Evolutionary conservation across 2,797 vertebrate species (phyloP).

Genomic region (Acipenser transmontanus): DNA sequence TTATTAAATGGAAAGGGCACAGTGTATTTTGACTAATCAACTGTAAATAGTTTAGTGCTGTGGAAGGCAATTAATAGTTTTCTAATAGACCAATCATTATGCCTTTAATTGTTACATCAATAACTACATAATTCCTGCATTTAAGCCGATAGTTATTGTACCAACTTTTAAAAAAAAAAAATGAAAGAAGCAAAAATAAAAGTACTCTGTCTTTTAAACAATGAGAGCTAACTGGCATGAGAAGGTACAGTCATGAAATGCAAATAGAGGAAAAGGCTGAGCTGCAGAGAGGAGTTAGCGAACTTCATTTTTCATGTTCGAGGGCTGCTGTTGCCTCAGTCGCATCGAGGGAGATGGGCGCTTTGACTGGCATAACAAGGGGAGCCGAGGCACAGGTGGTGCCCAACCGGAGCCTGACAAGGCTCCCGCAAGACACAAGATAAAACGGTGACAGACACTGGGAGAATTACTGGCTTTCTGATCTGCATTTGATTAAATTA

Average conservation of each 20-base stretch:
- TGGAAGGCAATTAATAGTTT: constrained; percentile 44
- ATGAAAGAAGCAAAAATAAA: too few relatives aligned
- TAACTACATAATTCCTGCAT: constrained; percentile 33
- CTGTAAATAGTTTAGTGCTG: constrained; percentile 38
- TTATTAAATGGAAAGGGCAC: constrained; percentile 41
- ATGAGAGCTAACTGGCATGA: constrained; percentile 13
- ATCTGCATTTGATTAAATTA: constrained; percentile 53
- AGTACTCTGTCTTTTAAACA: constrained; percentile 24
- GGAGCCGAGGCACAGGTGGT: constrained; percentile 41
- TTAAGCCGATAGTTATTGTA: constrained; percentile 48
- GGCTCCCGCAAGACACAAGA: constrained; percentile 36
- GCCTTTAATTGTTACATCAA: constrained; percentile 54
- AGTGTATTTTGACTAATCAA: constrained; percentile 39
- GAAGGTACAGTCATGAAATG: not conserved
- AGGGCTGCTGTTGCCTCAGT: constrained; percentile 11
- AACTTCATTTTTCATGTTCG: constrained; percentile 20
- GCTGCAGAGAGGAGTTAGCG: constrained; percentile 28
- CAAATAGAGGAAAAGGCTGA: constrained; percentile 25
- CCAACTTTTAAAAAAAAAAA: too few relatives aligned
- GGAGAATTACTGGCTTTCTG: constrained; percentile 34
- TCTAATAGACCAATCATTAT: constrained; percentile 48
- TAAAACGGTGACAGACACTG: constrained; percentile 48
- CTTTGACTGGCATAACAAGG: constrained; percentile 53
- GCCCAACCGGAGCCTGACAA: constrained; percentile 39
- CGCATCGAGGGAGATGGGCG: constrained; percentile 30